Base-by-base conservation (phyloP, 2,888 invertebrate genomes). In the Drosophila mimetica region DNA sequence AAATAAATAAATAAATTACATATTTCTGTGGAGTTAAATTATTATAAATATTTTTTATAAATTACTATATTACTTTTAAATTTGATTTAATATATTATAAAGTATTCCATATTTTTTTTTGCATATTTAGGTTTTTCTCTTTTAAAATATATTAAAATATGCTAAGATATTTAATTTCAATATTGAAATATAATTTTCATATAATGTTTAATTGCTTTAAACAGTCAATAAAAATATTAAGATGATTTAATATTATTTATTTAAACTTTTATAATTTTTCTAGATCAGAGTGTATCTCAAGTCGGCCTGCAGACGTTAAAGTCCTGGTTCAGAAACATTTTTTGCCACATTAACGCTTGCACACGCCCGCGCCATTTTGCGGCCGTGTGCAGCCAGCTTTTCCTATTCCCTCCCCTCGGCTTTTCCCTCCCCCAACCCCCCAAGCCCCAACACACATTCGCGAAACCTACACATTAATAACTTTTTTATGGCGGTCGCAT, bases 281-380 rank as follows among this genome's bases (percentile, higher is more conserved):
- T n/a, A 1, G 5, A 1, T 18, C 6, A 14, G 13, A 37, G 61
- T 25, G 20, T 53, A 28, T 18, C 4, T 1, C 7, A 16, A 28
- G 20, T 61, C 48, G 63, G 9, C 9, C 3, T 20, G 14, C 3
- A 46, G 16, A 46, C 36, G 41, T n/a, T n/a, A 75, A 75, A 58
- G 61, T 73, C 71, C 73, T 75, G 73, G 79, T 71, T 79, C 75
- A 71, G 67, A 79, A 79, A 82, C 66, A 77, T 77, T 86, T 83
- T 83, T 88, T 84, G 77, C 86, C 83, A 79, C 88, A 88, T 84
- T 84, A 84, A 84, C 88, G 83, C 88, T 77, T 75, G 75, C 74
- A 84, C 88, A 88, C 86, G 88, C 86, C 86, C 75, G 74, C 65
- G 66, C 74, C 71, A 88, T 88, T 88, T 88, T 75, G 69, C 55